Conservation (phyloP, 2,888 invertebrate species). For the Amphipoea lucens region DNA sequence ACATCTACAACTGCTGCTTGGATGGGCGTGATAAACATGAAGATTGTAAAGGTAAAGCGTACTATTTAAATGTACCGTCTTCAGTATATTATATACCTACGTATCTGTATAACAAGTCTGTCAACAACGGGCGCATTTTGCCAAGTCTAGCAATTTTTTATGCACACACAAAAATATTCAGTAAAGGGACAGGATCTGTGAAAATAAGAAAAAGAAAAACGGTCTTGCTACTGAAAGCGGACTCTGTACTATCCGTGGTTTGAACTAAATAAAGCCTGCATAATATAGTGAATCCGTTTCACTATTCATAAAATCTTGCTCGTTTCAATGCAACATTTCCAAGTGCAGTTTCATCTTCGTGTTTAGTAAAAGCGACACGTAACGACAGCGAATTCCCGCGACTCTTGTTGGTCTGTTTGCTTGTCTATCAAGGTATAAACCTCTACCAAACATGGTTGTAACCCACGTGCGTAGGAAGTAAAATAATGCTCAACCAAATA, state of each 20-base stretch:
- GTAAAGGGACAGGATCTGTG: too few relatives aligned
- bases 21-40: neutral
- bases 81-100: too few relatives aligned
- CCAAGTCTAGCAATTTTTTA: too few relatives aligned
- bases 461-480: slow-evolving; percentile 66
- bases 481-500: slow-evolving; percentile 63
- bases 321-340: slow-evolving; percentile 7
- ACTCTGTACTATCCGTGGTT: too few relatives aligned
- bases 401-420: slow-evolving; percentile 32
- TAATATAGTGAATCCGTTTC: too few relatives aligned
- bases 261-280: too few relatives aligned
- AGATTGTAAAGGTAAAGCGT: neutral
- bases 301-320: neutral
- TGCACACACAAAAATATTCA: too few relatives aligned
- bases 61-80: too few relatives aligned
- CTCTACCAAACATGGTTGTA: slow-evolving; percentile 52
- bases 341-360: neutral
- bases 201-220: too few relatives aligned
- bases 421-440: slow-evolving; percentile 58
- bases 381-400: slow-evolving; percentile 29
- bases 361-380: slow-evolving; percentile 42
- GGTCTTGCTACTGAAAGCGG: neutral
- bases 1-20: neutral
- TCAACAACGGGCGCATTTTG: neutral
- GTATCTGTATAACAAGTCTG: too few relatives aligned